phyloP scores from a whole-genome alignment of 2,888 invertebrate genomes.

The Glaucopsyche alexis region DNA sequence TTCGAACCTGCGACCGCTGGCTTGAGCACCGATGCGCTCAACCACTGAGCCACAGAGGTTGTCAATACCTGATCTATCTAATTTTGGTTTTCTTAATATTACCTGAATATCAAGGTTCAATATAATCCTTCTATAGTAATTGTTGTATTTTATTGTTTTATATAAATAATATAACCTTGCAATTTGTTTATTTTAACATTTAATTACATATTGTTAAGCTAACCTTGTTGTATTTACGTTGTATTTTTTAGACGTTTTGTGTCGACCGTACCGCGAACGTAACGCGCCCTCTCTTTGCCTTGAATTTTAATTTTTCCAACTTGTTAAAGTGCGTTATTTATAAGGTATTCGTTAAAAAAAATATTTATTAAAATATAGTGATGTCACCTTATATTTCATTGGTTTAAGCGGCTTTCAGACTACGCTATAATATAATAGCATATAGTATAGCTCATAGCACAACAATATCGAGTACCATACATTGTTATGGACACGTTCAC shows the following conservation, averaged over 20 bases:
- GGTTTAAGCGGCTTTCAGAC: no score
- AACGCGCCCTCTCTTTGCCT: constrained; percentile 53
- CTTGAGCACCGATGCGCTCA: no score
- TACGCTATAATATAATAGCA: no score
- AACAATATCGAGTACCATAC: no score
- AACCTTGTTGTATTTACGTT: constrained; percentile 31
- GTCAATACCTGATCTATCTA: no score
- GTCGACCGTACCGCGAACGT: constrained; percentile 43
- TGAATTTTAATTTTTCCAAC: constrained; percentile 60
- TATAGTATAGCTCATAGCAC: no score
- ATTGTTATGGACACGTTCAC: no score
- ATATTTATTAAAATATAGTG: constrained; percentile 12
- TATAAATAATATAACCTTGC: background rate
- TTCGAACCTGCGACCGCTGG: no score
- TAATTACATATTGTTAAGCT: constrained; percentile 22
- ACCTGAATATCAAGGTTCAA: no score
- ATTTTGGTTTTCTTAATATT: no score
- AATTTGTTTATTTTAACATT: constrained; percentile 1
- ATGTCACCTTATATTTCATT: background rate
- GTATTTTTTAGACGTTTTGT: constrained; percentile 35
- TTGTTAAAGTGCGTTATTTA: constrained; percentile 26
- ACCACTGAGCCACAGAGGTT: no score
- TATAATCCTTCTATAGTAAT: no score
- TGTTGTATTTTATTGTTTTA: background rate
- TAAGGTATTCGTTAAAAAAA: background rate